Evolutionary conservation across 2,113 vertebrate species (phyloP), one percentile per base, ranked within the genome.

Genomic region (Narcine bancroftii): DNA sequence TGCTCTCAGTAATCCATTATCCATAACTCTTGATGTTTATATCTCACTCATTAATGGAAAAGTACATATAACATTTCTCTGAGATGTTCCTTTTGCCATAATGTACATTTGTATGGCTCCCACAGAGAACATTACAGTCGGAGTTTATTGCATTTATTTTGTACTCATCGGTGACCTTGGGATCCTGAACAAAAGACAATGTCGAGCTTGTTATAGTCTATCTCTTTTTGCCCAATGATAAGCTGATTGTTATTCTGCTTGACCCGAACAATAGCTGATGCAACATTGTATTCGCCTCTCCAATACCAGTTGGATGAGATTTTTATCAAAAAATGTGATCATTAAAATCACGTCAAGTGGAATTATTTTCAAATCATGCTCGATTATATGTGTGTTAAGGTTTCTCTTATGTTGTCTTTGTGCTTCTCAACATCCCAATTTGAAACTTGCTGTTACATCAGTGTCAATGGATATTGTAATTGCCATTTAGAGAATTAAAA

Each of bases 1-100:
- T 60, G 81, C 53, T 87, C 53, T 60, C 33, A 33, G 56, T 87
- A 87, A 87, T 60, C 33, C 81, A 36, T 87, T 87, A 60, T 17
- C 53, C 81, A 60, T 87, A 87, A 87, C 81, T 87, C 81, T 56
- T 87, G 81, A 87, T 87, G 53, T 87, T 87, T 60, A 60, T 87
- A 60, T 53, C 81, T 87, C 81, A 36, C 33, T 87, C 15, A 24
- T 87, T 87, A 87, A 36, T 36, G 81, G 81, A 87, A 87, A 87
- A 79, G 36, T 63, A 60, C 66, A 69, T 60, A n/a, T 87, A 17
- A 60, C 81, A 53, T n/a, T 87, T 87, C 53, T 60, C 81, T 21
- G 81, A 87, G 53, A 60, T 56, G 56, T 87, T 60, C n/a, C n/a
- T 87, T 60, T 36, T n/a, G 17, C 81, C 81, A 36, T 60, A 87